Evolutionary conservation across 2,113 vertebrate species (phyloP).

Genomic region (Hypanus sabinus): DNA sequence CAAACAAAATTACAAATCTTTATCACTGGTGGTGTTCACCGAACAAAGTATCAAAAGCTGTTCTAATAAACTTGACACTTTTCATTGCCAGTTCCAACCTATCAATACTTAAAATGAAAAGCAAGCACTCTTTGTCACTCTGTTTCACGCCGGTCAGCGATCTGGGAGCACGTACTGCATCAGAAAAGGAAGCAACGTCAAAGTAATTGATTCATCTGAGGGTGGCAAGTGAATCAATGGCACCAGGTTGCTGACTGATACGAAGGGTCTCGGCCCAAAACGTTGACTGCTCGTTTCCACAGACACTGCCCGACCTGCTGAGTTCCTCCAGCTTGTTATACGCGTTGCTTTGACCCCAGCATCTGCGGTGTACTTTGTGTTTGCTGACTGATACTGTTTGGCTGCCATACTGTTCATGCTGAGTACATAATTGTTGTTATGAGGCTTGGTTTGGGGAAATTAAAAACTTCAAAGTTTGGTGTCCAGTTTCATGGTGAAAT

Average conservation of each 20-base stretch:
- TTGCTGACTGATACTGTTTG: constrained; percentile 4
- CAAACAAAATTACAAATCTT: constrained; percentile 10
- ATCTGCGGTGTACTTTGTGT: too few species aligned
- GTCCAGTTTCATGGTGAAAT: neutral
- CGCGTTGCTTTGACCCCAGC: too few species aligned
- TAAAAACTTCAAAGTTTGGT: neutral
- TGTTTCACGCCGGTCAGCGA: neutral
- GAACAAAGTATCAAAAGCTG: constrained; percentile 17
- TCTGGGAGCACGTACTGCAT: neutral
- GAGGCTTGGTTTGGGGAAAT: neutral
- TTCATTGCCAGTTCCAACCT: constrained; percentile 22
- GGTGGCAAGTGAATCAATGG: neutral
- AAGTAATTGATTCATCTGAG: neutral
- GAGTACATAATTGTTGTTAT: neutral
- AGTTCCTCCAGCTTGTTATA: too few species aligned
- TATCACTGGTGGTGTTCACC: constrained; percentile 5
- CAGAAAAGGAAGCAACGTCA: constrained; percentile 16
- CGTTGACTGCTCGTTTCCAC: too few species aligned
- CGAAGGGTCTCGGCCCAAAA: too few species aligned
- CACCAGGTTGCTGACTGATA: constrained; percentile 7
- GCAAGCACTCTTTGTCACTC: neutral
- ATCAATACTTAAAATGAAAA: neutral
- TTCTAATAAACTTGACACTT: constrained; percentile 17
- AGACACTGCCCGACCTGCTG: too few species aligned
- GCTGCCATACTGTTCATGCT: neutral